These are phyloP conservation scores for Sarcophaga subvicina DNA, from an alignment of 2,888 invertebrate species.

Conservation along the genomic window DNA sequence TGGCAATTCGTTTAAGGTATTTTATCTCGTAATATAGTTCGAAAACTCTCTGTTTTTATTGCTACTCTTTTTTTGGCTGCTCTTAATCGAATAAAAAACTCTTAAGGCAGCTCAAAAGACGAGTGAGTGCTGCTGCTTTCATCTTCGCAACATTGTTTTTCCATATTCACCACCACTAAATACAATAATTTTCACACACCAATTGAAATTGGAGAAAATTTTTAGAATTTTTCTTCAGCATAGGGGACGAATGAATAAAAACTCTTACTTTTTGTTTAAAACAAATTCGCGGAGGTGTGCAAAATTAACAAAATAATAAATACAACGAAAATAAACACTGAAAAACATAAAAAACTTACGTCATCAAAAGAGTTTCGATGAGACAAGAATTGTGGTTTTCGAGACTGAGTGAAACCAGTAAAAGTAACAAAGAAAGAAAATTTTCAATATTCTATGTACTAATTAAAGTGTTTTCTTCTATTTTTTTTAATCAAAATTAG, in stretches of 20 bases:
- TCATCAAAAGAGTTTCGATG: slow-evolving; percentile 64
- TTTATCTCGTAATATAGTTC: background rate
- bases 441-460: background rate
- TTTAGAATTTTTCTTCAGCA: slow-evolving; percentile 43
- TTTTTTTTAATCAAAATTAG: slow-evolving; percentile 27
- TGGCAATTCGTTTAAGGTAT: background rate
- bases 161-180: background rate
- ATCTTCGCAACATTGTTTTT: slow-evolving; percentile 41
- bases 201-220: slow-evolving; percentile 50
- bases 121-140: background rate
- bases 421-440: slow-evolving; percentile 65
- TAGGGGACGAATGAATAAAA: slow-evolving; percentile 19
- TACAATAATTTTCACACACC: slow-evolving; percentile 34
- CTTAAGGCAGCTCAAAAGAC: background rate
- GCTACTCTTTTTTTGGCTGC: background rate
- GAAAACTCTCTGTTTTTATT: background rate
- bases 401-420: slow-evolving; percentile 46
- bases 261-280: slow-evolving; percentile 27
- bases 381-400: slow-evolving; percentile 51
- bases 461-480: background rate
- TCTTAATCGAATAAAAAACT: background rate
- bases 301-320: slow-evolving; percentile 52
- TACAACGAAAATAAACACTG: slow-evolving; percentile 12
- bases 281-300: slow-evolving; percentile 61
- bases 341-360: slow-evolving; percentile 58